phyloP scores from a whole-genome alignment of 1,140 invertebrate genomes.

The Heliconius eleuchia region DNA sequence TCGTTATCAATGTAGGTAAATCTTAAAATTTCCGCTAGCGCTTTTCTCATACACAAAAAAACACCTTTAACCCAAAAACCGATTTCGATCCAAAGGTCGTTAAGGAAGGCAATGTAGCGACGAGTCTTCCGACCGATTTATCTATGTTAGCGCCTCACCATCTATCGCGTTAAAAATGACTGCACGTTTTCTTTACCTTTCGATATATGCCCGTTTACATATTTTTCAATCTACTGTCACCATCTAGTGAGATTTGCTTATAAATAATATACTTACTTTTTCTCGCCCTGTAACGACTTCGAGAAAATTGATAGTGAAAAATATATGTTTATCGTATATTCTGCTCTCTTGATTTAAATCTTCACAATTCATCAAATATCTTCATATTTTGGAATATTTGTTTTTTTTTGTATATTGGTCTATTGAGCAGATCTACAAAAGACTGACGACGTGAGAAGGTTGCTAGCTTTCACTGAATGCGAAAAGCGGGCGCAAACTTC shows the following conservation, averaged over 20 bases:
- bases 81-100: slow-evolving; percentile 67
- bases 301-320: slow-evolving; percentile 24
- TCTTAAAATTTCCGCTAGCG: slow-evolving; percentile 25
- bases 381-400: too few relatives aligned
- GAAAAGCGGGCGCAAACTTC: too few relatives aligned
- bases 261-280: slow-evolving; percentile 33
- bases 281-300: slow-evolving; percentile 15
- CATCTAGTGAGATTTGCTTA: slow-evolving; percentile 26
- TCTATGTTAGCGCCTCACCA: slow-evolving; percentile 62
- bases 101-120: slow-evolving; percentile 73
- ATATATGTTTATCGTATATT: neutral
- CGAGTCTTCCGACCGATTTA: slow-evolving; percentile 64
- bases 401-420: too few relatives aligned
- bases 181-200: slow-evolving; percentile 62
- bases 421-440: too few relatives aligned
- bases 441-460: too few relatives aligned
- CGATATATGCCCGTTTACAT: slow-evolving; percentile 66
- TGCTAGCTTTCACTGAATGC: too few relatives aligned
- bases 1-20: slow-evolving; percentile 6
- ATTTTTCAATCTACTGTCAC: slow-evolving; percentile 60
- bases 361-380: too few relatives aligned
- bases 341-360: too few relatives aligned
- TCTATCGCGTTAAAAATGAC: slow-evolving; percentile 72
- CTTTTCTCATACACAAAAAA: slow-evolving; percentile 45
- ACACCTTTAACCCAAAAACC: slow-evolving; percentile 70